Percentiles rank a stretch among this genome's conserved stretches.
Evolutionary conservation across 2,888 invertebrate species (phyloP).

Genomic region (Polylopha cassiicola): DNA sequence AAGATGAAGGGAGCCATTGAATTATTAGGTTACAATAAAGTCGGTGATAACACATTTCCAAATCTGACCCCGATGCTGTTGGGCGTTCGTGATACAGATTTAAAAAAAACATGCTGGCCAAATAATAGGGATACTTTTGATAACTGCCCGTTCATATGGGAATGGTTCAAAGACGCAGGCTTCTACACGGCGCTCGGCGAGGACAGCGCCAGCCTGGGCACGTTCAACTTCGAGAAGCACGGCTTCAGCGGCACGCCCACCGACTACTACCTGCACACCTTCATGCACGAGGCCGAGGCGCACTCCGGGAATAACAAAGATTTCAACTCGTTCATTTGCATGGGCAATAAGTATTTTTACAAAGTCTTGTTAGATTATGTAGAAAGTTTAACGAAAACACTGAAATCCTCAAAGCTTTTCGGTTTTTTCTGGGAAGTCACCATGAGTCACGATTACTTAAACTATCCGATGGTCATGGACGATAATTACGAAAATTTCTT

Average conservation of each 20-base stretch:
- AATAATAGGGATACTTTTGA: conserved; percentile 80
- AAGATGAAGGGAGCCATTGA: conserved; percentile 82
- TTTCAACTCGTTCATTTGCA: conserved; percentile 82
- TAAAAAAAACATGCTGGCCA: conserved; percentile 81
- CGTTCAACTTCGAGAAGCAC: conserved; percentile 86
- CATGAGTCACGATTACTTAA: conserved; percentile 90
- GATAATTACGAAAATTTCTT: conserved; percentile 79
- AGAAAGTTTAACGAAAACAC: conserved; percentile 77
- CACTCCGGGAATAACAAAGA: conserved; percentile 80
- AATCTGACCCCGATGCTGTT: conserved; percentile 89
- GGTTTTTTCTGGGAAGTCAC: conserved; percentile 91
- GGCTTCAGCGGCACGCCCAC: conserved; percentile 90
- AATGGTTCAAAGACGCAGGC: conserved; percentile 82
- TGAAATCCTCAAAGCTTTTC: conserved; percentile 81
- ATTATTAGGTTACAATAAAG: conserved; percentile 93
- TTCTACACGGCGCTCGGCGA: conserved; percentile 90
- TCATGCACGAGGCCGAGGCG: conserved; percentile 82
- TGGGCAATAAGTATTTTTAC: conserved; percentile 82
- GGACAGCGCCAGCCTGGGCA: conserved; percentile 86
- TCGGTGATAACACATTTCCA: conserved; percentile 95
- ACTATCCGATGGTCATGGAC: conserved; percentile 87
- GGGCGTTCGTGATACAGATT: conserved; percentile 82
- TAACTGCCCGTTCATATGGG: conserved; percentile 90
- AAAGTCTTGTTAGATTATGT: conserved; percentile 85
- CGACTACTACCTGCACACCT: conserved; percentile 89